Conservation (phyloP, 2,797 vertebrate genomes). For the Gobio occitaniae region DNA sequence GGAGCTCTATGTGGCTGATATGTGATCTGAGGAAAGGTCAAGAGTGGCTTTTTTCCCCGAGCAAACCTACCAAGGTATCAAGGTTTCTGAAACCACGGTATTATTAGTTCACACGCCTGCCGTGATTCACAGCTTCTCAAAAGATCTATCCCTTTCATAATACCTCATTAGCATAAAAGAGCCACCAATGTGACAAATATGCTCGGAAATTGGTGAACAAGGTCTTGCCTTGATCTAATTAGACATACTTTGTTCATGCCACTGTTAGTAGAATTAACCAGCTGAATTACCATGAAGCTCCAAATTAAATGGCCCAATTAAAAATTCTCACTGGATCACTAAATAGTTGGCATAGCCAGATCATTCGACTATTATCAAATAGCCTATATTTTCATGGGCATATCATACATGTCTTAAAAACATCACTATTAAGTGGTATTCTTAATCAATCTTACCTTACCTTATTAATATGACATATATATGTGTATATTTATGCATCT, state of each 20-base stretch:
- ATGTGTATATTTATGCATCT: no score
- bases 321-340: constrained; percentile 22
- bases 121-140: not conserved
- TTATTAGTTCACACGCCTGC: constrained; percentile 2
- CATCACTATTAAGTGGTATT: not conserved
- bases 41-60: constrained; percentile 39
- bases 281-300: not conserved
- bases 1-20: constrained; percentile 20
- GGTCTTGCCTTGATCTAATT: constrained; percentile 31
- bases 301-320: constrained; percentile 9
- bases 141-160: not conserved
- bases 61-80: constrained; percentile 7
- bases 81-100: not conserved
- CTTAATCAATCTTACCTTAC: not conserved
- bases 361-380: not conserved
- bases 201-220: constrained; percentile 1
- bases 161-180: constrained; percentile 21
- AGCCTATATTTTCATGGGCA: not conserved
- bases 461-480: not conserved
- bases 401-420: not conserved
- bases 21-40: constrained; percentile 54
- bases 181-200: constrained; percentile 14
- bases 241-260: constrained; percentile 17
- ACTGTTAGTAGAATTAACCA: constrained; percentile 27
- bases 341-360: not conserved